These are phyloP conservation scores for Epirrhoe alternata DNA, from an alignment of 2,888 invertebrate genomes.

Conservation along the genomic window DNA sequence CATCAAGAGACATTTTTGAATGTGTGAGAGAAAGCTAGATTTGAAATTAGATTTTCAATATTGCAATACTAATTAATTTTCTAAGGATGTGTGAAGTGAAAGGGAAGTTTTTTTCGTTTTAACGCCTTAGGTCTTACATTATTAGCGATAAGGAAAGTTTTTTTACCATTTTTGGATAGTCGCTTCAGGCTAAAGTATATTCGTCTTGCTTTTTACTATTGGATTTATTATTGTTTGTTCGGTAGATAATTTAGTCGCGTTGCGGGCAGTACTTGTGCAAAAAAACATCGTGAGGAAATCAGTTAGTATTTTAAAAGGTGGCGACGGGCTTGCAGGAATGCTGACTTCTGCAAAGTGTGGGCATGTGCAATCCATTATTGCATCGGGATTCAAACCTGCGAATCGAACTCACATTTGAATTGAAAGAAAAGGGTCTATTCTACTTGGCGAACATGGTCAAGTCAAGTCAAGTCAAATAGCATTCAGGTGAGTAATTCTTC, in stretches of 20 bases:
- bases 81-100: conserved; percentile 24
- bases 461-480: no score
- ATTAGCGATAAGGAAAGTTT: background rate
- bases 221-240: background rate
- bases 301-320: no score
- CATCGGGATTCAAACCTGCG: no score
- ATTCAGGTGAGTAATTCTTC: no score
- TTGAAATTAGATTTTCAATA: conserved; percentile 7
- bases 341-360: no score
- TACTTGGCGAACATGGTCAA: no score
- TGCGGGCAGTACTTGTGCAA: no score
- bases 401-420: no score
- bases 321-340: no score
- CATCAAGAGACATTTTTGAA: conserved; percentile 18
- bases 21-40: conserved; percentile 30
- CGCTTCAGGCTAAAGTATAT: background rate
- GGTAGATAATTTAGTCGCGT: background rate
- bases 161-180: background rate
- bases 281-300: no score
- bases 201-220: background rate
- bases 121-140: conserved; percentile 13
- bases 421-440: no score
- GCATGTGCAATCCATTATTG: no score
- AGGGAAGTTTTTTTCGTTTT: conserved; percentile 15
- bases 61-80: conserved; percentile 20